Base-by-base conservation (phyloP, 1,140 invertebrate genomes). In the Tyrophagus putrescentiae region DNA sequence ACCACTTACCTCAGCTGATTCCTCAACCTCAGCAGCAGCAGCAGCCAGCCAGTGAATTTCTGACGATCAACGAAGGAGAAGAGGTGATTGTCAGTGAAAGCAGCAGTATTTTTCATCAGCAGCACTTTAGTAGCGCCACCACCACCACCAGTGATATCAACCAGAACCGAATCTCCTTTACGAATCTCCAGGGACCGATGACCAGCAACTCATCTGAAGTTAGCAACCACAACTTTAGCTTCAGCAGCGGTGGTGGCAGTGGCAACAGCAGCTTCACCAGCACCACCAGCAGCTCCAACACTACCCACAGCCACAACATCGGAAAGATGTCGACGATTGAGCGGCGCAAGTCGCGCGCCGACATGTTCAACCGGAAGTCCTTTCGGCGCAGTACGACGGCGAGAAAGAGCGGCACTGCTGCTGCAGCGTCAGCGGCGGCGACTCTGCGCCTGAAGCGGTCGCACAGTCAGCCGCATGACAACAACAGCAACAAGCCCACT, bases 401-500 rank as follows among this genome's bases (percentile, higher is more conserved):
- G n/a, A n/a, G n/a, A n/a, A 54, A 54, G 27, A 13, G 11, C 39
- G 13, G n/a, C 32, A 39, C 13, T 13, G 13, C 36, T 39, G 13
- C n/a, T 39, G 36, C n/a, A 39, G n/a, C 13, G n/a, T 13, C 13
- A n/a, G 13, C 13, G 13, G 13, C 36, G 36, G n/a, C 13, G 13
- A 13, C 13, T 39, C n/a, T n/a, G 36, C 56, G 56, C 44, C 44
- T 57, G 31, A 57, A 41, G 25, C 56, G 56, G 29, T 57, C 56
- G 18, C 56, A 57, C 4, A 57, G 42, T 54, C 56, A 57, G 16
- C 56, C 56, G 25, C 13, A 48, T 21, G 7, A 7, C 6, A 9
- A 23, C 28, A 21, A 7, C 7, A 48, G 11, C 36, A 39, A 13
- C n/a, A n/a, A n/a, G n/a, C n/a, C n/a, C n/a, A 39, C 13, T 39